Evolutionary conservation across 1,140 invertebrate species (phyloP).

Genomic region (Ceratosolen fusciceps): DNA sequence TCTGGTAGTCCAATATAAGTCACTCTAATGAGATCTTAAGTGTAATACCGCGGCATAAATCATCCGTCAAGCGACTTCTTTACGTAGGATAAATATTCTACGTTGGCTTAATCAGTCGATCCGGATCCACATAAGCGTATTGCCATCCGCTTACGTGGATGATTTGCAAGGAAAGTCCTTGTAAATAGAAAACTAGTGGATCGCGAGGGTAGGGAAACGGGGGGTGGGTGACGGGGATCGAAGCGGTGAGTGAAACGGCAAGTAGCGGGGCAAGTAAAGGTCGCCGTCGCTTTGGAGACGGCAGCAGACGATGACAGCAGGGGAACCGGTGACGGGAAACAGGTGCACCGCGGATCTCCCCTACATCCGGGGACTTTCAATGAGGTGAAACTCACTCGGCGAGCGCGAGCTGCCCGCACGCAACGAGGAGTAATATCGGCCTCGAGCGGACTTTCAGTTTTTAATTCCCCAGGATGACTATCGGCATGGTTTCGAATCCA

Average conservation of each 20-base stretch:
- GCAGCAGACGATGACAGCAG: neutral
- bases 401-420: neutral
- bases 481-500: too few relatives aligned
- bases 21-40: too few relatives aligned
- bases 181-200: neutral
- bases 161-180: neutral
- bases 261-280: too few relatives aligned
- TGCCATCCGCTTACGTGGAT: too few relatives aligned
- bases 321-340: neutral
- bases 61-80: too few relatives aligned
- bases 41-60: too few relatives aligned
- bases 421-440: neutral
- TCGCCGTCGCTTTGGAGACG: neutral
- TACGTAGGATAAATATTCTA: too few relatives aligned
- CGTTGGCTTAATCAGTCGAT: too few relatives aligned
- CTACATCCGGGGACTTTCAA: conserved; percentile 17
- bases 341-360: conserved; percentile 2
- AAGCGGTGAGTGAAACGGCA: neutral
- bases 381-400: neutral
- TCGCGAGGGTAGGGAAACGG: neutral
- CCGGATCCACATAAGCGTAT: too few relatives aligned
- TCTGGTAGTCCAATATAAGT: too few relatives aligned
- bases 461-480: neutral
- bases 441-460: neutral
- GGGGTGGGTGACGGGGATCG: neutral